Evolutionary conservation across 2,888 invertebrate species (phyloP).

Genomic region (Pilophorus perplexus): DNA sequence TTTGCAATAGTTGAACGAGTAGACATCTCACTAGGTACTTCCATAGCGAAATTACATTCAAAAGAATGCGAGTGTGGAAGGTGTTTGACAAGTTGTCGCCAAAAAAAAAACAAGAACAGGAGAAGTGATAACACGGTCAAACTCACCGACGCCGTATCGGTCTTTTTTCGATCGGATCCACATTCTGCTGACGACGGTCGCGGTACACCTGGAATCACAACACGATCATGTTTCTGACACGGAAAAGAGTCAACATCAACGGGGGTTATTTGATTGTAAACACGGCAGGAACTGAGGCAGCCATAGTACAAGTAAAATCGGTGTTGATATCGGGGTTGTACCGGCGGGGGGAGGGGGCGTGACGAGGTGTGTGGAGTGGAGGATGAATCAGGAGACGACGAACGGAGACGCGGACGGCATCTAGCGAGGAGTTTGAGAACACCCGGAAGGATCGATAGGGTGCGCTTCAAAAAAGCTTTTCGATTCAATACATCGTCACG

Average conservation of each 20-base stretch:
- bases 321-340: not conserved
- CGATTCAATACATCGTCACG: too few relatives aligned
- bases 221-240: not conserved
- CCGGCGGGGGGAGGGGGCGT: not conserved
- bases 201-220: not conserved
- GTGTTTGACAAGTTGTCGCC: slow-evolving; percentile 1
- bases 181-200: slow-evolving; percentile 1
- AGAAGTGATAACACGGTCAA: not conserved
- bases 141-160: slow-evolving; percentile 36
- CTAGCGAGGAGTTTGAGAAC: slow-evolving; percentile 8
- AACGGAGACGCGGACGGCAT: slow-evolving; percentile 13
- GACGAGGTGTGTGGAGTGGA: slow-evolving; percentile 12
- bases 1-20: not conserved
- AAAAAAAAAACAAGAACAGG: not conserved
- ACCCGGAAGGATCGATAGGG: slow-evolving; percentile 11
- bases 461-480: too few relatives aligned
- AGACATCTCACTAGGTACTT: not conserved
- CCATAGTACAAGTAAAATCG: slow-evolving; percentile 11
- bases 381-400: not conserved
- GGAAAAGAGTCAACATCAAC: not conserved
- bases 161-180: slow-evolving; percentile 32
- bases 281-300: slow-evolving; percentile 4
- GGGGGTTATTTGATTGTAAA: not conserved
- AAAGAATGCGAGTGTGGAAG: not conserved
- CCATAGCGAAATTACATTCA: too few relatives aligned